Evolutionary conservation across 53 echinoderm and acorn worm species (phyloP).

Genomic region (Antedon mediterranea): DNA sequence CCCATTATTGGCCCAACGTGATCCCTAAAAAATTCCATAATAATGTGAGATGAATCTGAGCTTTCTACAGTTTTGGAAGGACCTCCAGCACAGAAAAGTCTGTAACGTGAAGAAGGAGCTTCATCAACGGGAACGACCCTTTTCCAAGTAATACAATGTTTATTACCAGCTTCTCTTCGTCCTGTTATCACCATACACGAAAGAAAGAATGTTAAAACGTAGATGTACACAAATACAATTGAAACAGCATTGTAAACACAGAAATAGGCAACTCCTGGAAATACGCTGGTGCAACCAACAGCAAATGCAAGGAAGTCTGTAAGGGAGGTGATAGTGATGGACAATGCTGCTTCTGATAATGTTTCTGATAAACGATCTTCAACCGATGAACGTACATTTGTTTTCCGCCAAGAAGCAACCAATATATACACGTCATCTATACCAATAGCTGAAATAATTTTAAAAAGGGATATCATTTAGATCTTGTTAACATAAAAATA

Average conservation of each 20-base stretch:
- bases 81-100: conserved; percentile 28
- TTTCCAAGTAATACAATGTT: conserved; percentile 20
- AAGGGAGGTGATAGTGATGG: conserved; percentile 48
- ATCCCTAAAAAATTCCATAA: conserved; percentile 36
- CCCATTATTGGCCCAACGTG: conserved; percentile 34
- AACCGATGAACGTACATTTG: conserved; percentile 14
- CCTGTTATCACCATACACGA: conserved; percentile 43
- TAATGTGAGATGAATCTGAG: conserved; percentile 5
- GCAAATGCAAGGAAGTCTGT: conserved; percentile 43
- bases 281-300: conserved; percentile 21
- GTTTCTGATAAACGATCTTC: conserved; percentile 30
- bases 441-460: conserved; percentile 32
- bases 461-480: too few species aligned
- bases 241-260: conserved; percentile 39
- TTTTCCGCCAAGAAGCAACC: conserved; percentile 42
- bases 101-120: conserved; percentile 14
- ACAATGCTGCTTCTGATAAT: conserved; percentile 52
- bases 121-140: conserved; percentile 27
- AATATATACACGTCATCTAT: conserved; percentile 61
- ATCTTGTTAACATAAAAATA: too few species aligned
- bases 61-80: neutral
- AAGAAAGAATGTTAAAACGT: conserved; percentile 43
- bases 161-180: conserved; percentile 19
- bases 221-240: conserved; percentile 29
- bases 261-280: conserved; percentile 29